Conservation (phyloP, 2,797 vertebrate species). For the Acrossocheilus fasciatus region DNA sequence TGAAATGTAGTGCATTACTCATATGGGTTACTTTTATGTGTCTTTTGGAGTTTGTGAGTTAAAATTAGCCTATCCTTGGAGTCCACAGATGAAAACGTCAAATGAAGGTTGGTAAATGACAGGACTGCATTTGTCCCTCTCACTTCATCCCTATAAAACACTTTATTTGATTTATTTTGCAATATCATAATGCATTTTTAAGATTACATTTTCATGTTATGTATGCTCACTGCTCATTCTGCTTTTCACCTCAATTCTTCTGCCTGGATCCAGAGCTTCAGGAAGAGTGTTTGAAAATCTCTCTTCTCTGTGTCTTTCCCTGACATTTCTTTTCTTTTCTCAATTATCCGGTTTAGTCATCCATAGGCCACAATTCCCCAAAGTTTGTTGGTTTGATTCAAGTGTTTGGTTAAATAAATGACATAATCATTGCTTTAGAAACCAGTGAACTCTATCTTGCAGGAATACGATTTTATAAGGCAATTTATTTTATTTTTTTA, state of each 20-base stretch:
- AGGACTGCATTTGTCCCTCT: background rate
- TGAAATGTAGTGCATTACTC: background rate
- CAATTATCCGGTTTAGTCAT: conserved; percentile 17
- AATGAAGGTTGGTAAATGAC: background rate
- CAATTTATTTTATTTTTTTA: background rate
- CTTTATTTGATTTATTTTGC: background rate
- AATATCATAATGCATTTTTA: background rate
- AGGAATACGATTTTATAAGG: background rate
- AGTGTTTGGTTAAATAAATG: conserved; percentile 10
- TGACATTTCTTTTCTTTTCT: background rate
- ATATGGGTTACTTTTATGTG: background rate
- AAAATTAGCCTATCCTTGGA: background rate
- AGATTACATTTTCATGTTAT: background rate
- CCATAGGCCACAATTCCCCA: background rate
- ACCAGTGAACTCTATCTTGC: background rate
- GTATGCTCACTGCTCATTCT: background rate
- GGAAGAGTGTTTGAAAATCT: background rate
- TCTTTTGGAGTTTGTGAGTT: background rate
- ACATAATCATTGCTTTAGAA: background rate
- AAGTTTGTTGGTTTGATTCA: background rate
- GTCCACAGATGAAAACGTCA: background rate
- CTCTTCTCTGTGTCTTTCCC: background rate
- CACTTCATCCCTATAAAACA: background rate
- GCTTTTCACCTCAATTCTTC: background rate
- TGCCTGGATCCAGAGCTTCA: background rate